Percentiles rank a stretch among this genome's conserved stretches.
Evolutionary conservation across 1,140 invertebrate genomes (phyloP).

Genomic region (Microplitis mediator): DNA sequence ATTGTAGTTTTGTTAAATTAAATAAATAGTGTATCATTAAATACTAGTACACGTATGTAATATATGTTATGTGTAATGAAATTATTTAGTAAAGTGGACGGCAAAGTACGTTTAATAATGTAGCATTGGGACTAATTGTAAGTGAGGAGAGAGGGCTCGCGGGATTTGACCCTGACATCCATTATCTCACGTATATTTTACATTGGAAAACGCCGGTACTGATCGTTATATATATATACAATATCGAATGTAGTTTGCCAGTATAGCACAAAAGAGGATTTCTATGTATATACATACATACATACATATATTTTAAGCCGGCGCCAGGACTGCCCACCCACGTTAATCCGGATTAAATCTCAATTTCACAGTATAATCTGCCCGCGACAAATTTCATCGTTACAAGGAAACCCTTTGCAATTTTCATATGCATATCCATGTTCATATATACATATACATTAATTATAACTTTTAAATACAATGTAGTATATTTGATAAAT

Average conservation of each 20-base stretch:
- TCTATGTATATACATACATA: background rate
- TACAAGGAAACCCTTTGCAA: background rate
- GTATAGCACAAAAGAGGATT: background rate
- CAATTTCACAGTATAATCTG: background rate
- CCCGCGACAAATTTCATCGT: background rate
- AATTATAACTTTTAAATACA: too few relatives aligned
- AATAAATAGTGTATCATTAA: too few relatives aligned
- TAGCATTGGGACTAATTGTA: constrained; percentile 56
- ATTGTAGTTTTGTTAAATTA: background rate
- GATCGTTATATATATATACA: background rate
- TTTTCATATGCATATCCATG: too few relatives aligned
- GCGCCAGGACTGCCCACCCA: background rate
- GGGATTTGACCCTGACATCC: constrained; percentile 57
- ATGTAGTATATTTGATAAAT: too few relatives aligned
- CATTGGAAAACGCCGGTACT: too few relatives aligned
- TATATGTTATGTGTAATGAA: background rate
- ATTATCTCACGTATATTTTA: constrained; percentile 44
- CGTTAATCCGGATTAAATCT: background rate
- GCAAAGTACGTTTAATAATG: constrained; percentile 44
- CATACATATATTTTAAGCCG: background rate
- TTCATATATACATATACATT: too few relatives aligned
- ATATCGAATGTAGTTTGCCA: too few relatives aligned
- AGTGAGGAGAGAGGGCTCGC: constrained; percentile 47
- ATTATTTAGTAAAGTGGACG: constrained; percentile 27
- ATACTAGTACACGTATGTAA: too few relatives aligned